These are phyloP conservation scores for Zelleria hepariella DNA, from an alignment of 2,888 invertebrate species.

Conservation along the genomic window DNA sequence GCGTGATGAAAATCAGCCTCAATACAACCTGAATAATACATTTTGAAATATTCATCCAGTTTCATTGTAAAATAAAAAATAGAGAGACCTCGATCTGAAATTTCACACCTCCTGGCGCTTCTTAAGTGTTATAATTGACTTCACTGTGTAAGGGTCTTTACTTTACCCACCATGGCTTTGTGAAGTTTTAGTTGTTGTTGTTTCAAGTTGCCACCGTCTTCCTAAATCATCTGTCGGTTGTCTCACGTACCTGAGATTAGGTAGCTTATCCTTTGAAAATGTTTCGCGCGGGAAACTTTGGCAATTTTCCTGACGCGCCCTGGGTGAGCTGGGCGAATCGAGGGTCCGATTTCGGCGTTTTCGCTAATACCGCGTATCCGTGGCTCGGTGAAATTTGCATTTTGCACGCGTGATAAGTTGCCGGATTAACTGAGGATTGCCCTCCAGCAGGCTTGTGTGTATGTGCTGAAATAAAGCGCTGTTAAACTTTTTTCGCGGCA, in stretches of 20 bases:
- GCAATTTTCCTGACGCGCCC: conserved; percentile 56
- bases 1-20: too few species aligned
- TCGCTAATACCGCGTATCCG: conserved; percentile 62
- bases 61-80: too few species aligned
- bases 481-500: conserved; percentile 68
- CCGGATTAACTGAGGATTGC: conserved; percentile 65
- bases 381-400: conserved; percentile 62
- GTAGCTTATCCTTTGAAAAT: conserved; percentile 48
- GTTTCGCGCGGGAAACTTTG: conserved; percentile 51
- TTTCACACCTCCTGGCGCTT: too few species aligned
- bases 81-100: too few species aligned
- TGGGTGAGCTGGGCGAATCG: conserved; percentile 13
- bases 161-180: not conserved
- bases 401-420: conserved; percentile 73
- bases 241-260: conserved; percentile 29
- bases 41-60: too few species aligned
- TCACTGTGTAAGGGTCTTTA: not conserved
- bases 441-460: conserved; percentile 52
- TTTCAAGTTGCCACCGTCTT: not conserved
- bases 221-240: not conserved
- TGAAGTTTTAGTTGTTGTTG: not conserved
- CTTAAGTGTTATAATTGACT: not conserved
- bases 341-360: conserved; percentile 37
- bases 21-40: too few species aligned
- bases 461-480: conserved; percentile 70